Percentiles rank a stretch among this genome's conserved stretches.
Evolutionary conservation across 2,888 invertebrate species (phyloP).

Genomic region (Plagiodera versicolora): DNA sequence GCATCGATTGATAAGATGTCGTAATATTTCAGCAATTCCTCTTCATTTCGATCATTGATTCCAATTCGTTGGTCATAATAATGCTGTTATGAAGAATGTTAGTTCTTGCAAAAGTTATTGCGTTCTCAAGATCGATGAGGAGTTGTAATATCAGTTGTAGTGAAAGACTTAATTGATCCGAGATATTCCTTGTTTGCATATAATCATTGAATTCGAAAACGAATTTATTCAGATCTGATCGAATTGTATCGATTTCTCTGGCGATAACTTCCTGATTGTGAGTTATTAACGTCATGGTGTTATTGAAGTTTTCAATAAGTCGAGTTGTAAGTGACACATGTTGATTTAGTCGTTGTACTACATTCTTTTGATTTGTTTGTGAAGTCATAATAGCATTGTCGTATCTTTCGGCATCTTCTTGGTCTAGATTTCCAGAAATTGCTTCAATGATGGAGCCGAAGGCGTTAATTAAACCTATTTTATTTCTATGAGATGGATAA

Average conservation of each 20-base stretch:
- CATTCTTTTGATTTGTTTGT: constrained; percentile 1
- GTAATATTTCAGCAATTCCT: not conserved
- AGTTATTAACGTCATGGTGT: not conserved
- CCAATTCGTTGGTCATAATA: not conserved
- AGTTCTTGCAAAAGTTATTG: not conserved
- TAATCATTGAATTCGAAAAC: not conserved
- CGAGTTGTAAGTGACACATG: constrained; percentile 1
- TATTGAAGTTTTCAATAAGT: constrained; percentile 12
- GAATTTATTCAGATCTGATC: not conserved
- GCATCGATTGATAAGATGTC: not conserved
- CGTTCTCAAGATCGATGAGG: not conserved
- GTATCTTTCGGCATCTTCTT: constrained; percentile 17
- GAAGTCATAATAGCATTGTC: constrained; percentile 4
- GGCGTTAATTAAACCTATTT: constrained; percentile 8
- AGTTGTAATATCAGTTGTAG: not conserved
- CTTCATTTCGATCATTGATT: not conserved
- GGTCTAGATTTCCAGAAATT: constrained; percentile 16
- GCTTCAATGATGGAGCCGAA: constrained; percentile 14
- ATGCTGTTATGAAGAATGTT: not conserved
- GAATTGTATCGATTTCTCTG: not conserved
- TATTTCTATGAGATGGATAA: not conserved
- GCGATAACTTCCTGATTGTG: constrained; percentile 7
- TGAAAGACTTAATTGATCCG: not conserved
- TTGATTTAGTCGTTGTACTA: not conserved
- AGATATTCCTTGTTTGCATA: not conserved